Conservation (phyloP, 1,140 invertebrate species). For the Apis florea region DNA sequence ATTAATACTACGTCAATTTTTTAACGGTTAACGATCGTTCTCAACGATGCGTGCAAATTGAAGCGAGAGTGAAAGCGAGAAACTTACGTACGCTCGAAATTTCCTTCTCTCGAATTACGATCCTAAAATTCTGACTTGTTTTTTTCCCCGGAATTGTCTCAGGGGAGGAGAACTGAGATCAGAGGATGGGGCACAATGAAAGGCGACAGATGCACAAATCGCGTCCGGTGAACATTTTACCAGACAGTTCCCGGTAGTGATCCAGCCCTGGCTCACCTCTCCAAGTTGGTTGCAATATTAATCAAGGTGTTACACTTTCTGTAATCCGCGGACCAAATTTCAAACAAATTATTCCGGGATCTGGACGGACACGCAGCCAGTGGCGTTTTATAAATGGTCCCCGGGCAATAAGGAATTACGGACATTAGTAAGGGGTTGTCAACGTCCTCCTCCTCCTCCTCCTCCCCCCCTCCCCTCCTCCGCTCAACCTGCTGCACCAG, state of each 20-base stretch:
- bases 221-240: conserved; percentile 22
- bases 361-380: conserved; percentile 51
- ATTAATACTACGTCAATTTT: no score
- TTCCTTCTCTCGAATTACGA: no score
- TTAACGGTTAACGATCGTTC: no score
- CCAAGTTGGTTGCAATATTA: conserved; percentile 59
- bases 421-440: conserved; percentile 70
- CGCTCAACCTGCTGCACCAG: conserved; percentile 53
- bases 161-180: no score
- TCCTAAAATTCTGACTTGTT: no score
- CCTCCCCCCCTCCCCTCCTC: no score
- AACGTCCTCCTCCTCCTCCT: conserved; percentile 57
- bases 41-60: no score
- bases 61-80: no score
- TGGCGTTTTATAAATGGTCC: conserved; percentile 67
- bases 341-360: conserved; percentile 69
- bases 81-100: no score
- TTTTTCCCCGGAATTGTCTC: no score
- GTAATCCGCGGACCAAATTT: conserved; percentile 68
- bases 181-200: no score
- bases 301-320: conserved; percentile 64
- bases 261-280: conserved; percentile 51
- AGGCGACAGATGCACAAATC: conserved; percentile 30
- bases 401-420: conserved; percentile 66
- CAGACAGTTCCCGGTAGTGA: conserved; percentile 12